A percentile compares a stretch with the other conserved stretches of the same genome.
Conservation (phyloP, 2,113 vertebrate species). For the Microtus ochrogaster region DNA sequence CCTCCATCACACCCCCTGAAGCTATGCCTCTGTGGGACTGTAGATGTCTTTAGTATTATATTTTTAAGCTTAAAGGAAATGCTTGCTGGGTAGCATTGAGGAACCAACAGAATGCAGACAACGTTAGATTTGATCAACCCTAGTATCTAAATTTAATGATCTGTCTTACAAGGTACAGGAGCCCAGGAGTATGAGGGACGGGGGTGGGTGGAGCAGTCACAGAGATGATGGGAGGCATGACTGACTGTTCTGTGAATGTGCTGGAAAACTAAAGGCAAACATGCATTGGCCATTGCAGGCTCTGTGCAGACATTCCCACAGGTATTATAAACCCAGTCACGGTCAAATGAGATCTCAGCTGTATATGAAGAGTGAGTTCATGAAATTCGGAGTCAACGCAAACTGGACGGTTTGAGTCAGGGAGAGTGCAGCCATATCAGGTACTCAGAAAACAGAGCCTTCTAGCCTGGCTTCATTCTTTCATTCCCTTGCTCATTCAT, state of each 20-base stretch:
- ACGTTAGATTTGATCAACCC: neutral
- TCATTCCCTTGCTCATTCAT: neutral
- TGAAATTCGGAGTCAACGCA: neutral
- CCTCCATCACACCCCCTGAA: neutral
- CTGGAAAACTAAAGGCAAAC: too few species aligned
- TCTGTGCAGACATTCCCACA: neutral
- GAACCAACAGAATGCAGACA: neutral
- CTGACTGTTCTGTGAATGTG: neutral
- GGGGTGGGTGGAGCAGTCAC: neutral
- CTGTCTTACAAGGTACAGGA: neutral
- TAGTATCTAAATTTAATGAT: neutral
- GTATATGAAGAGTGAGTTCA: neutral
- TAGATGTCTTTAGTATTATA: neutral
- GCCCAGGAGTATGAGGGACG: too few species aligned
- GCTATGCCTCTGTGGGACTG: neutral
- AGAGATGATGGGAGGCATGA: too few species aligned
- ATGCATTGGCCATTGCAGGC: neutral
- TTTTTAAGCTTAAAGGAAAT: neutral
- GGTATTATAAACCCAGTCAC: neutral
- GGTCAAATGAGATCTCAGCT: neutral
- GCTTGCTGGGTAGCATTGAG: neutral
- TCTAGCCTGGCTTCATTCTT: neutral
- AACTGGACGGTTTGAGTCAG: too few species aligned
- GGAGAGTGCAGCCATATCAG: accelerated
- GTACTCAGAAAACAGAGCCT: neutral